Evolutionary conservation across 2,888 invertebrate genomes (phyloP).

Genomic region (Polietes domitor): DNA sequence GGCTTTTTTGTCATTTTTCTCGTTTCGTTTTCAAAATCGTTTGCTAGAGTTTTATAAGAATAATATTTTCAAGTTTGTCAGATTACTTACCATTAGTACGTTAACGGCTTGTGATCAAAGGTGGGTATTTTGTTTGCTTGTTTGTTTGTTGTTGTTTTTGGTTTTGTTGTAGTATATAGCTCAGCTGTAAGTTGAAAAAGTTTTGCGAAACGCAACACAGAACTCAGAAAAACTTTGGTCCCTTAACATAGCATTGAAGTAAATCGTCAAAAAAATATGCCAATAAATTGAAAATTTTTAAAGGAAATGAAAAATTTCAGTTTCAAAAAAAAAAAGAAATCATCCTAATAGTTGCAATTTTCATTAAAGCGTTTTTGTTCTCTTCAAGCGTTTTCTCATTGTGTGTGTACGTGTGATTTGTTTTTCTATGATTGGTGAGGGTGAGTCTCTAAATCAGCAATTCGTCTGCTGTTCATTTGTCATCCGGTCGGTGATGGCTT

Average conservation of each 20-base stretch:
- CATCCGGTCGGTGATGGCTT: too few relatives aligned
- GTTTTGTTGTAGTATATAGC: slow-evolving; percentile 40
- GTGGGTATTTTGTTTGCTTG: slow-evolving; percentile 41
- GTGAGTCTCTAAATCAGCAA: neutral
- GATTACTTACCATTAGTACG: slow-evolving; percentile 58
- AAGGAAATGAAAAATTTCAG: neutral
- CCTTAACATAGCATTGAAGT: slow-evolving; percentile 51
- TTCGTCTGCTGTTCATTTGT: neutral
- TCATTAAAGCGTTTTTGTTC: slow-evolving; percentile 11
- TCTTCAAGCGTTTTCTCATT: too few relatives aligned
- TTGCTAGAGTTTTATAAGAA: slow-evolving; percentile 35
- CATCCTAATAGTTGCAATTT: neutral
- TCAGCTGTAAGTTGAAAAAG: slow-evolving; percentile 30
- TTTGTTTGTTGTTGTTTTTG: too few relatives aligned
- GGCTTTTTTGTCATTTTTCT: neutral
- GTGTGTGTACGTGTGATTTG: too few relatives aligned
- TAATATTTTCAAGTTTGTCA: slow-evolving; percentile 36
- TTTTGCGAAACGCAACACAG: neutral
- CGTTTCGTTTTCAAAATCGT: slow-evolving; percentile 33
- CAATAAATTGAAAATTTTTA: too few relatives aligned
- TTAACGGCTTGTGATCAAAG: slow-evolving; percentile 43
- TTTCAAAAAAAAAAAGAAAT: neutral
- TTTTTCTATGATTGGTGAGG: neutral
- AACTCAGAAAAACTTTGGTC: slow-evolving; percentile 43
- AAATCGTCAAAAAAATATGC: neutral